These are phyloP conservation scores for Polyommatus iphigenia DNA, from an alignment of 2,888 invertebrate genomes.

Conservation along the genomic window DNA sequence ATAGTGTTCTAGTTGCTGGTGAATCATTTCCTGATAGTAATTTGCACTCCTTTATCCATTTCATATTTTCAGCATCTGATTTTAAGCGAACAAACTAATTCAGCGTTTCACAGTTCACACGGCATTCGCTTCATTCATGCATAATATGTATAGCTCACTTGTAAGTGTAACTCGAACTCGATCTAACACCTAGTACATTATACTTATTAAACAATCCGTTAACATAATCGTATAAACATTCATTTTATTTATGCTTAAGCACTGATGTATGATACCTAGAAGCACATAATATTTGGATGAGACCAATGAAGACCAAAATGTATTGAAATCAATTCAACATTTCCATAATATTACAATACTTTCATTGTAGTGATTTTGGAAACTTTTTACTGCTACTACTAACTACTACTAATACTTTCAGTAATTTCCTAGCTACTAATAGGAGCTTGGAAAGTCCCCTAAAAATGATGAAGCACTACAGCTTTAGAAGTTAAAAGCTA, in stretches of 20 bases:
- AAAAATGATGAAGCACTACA: no score
- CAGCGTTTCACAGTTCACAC: background rate
- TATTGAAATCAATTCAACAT: background rate
- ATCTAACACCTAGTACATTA: slow-evolving; percentile 15
- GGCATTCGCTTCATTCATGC: slow-evolving; percentile 7
- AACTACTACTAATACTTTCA: no score
- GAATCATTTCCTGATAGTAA: no score
- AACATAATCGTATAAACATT: slow-evolving; percentile 27
- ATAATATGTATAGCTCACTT: background rate
- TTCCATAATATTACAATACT: background rate
- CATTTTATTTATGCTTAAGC: slow-evolving; percentile 26
- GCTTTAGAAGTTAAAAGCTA: no score
- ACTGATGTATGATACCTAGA: background rate
- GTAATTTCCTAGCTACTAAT: no score
- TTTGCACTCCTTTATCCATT: no score
- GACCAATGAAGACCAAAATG: background rate
- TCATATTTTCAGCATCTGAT: background rate
- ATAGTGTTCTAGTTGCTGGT: no score
- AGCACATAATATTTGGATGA: background rate
- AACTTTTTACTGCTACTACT: no score
- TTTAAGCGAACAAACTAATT: background rate
- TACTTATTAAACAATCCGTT: slow-evolving; percentile 32
- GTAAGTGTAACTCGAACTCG: background rate
- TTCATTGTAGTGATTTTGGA: background rate
- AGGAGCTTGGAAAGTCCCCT: no score